Conservation (phyloP, 2,888 invertebrate species). For the Acronicta alni region DNA sequence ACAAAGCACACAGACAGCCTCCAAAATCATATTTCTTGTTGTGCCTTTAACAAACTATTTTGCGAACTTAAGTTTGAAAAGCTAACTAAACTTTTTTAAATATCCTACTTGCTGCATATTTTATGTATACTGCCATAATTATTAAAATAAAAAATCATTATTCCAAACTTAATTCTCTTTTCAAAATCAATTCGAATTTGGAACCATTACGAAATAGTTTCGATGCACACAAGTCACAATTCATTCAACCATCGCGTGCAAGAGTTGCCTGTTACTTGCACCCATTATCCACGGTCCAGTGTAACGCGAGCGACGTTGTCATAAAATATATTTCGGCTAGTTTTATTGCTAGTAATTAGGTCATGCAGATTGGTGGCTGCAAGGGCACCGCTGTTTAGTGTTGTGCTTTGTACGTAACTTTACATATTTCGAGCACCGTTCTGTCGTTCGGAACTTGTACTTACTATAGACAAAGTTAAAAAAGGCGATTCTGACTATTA, state of each 20-base stretch:
- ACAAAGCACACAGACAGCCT: no score
- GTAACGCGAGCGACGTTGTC: conserved; percentile 58
- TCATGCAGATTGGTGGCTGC: conserved; percentile 46
- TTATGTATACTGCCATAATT: no score
- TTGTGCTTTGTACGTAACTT: conserved; percentile 27
- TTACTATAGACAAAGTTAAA: no score
- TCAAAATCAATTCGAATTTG: conserved; percentile 14
- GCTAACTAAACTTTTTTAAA: no score
- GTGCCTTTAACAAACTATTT: no score
- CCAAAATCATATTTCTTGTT: no score
- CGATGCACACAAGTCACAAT: conserved; percentile 27
- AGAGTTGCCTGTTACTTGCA: conserved; percentile 19
- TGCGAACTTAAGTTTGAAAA: no score
- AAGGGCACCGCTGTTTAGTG: conserved; percentile 41
- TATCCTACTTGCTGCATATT: no score
- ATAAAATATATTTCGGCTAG: conserved; percentile 69
- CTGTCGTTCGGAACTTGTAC: conserved; percentile 5
- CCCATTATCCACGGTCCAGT: conserved; percentile 42
- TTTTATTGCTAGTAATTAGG: conserved; percentile 62
- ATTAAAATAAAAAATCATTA: no score
- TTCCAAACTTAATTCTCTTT: neutral
- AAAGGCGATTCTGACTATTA: no score
- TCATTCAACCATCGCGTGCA: conserved; percentile 35
- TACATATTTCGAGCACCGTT: conserved; percentile 16
- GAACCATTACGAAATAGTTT: conserved; percentile 18